These are phyloP conservation scores for Drosophila multiciliata DNA, from an alignment of 2,888 invertebrate genomes.

Conservation along the genomic window DNA sequence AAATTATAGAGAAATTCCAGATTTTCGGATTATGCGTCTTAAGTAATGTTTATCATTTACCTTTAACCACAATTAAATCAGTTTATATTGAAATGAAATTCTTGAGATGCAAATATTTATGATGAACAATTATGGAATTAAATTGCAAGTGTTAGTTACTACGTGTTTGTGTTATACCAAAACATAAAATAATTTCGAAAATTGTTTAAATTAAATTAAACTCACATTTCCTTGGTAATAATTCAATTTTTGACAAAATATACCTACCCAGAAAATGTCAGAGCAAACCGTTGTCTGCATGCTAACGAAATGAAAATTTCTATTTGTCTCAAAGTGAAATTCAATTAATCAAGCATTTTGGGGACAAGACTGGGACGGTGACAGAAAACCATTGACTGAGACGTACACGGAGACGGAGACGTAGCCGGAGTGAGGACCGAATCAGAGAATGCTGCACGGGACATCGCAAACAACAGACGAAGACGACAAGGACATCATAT, in stretches of 20 bases:
- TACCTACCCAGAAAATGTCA: constrained; percentile 60
- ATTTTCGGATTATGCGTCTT: not conserved
- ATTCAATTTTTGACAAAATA: constrained; percentile 63
- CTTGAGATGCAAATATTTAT: no score
- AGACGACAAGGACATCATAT: constrained; percentile 70
- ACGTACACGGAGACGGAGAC: not conserved
- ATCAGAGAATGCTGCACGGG: constrained; percentile 4
- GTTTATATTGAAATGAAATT: not conserved
- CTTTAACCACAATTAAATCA: not conserved
- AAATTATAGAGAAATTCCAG: no score
- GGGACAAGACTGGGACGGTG: constrained; percentile 30
- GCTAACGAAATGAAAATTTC: constrained; percentile 63
- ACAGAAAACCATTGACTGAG: constrained; percentile 3
- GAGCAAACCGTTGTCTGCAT: constrained; percentile 62
- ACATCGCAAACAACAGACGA: constrained; percentile 42
- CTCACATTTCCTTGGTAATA: constrained; percentile 50
- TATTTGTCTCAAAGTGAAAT: constrained; percentile 69
- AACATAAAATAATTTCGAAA: constrained; percentile 1
- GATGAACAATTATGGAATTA: not conserved
- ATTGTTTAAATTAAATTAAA: constrained; percentile 45
- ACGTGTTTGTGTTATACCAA: constrained; percentile 7
- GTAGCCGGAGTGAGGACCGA: constrained; percentile 3
- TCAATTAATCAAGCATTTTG: constrained; percentile 74
- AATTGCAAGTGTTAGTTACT: not conserved
- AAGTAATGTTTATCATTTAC: not conserved